Conservation (phyloP, 2,113 vertebrate genomes). For the Daboia siamensis region DNA sequence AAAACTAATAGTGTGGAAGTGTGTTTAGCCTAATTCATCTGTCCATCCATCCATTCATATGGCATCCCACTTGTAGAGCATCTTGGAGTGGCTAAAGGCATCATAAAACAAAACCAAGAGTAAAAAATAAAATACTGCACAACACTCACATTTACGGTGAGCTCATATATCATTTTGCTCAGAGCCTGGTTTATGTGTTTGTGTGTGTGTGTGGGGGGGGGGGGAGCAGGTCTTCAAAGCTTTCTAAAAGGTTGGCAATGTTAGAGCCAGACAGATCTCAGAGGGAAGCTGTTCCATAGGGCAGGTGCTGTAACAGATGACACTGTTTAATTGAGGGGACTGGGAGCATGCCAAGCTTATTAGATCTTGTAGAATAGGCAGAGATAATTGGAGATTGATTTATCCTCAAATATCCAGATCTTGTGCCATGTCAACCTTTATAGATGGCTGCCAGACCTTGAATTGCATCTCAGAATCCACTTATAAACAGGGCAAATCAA, state of each 20-base stretch:
- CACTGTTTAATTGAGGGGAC: background rate
- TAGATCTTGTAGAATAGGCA: background rate
- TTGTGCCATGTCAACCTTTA: background rate
- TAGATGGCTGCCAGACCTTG: background rate
- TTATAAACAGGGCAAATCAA: background rate
- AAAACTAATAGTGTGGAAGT: background rate
- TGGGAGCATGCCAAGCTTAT: background rate
- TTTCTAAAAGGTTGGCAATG: background rate
- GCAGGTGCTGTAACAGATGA: background rate
- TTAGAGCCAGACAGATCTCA: background rate
- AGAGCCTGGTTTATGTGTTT: background rate
- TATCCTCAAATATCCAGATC: background rate
- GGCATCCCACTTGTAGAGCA: background rate
- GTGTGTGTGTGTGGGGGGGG: rapidly evolving
- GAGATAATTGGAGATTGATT: background rate
- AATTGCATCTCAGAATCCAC: background rate
- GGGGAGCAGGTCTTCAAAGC: background rate
- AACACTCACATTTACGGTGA: background rate
- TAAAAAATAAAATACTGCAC: background rate
- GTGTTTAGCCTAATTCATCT: background rate
- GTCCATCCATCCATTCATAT: background rate
- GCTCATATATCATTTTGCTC: background rate
- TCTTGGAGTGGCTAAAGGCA: background rate
- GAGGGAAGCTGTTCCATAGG: background rate
- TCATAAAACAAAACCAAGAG: background rate